Evolutionary conservation across 2,113 vertebrate species (phyloP).

Genomic region (Pteropus alecto): DNA sequence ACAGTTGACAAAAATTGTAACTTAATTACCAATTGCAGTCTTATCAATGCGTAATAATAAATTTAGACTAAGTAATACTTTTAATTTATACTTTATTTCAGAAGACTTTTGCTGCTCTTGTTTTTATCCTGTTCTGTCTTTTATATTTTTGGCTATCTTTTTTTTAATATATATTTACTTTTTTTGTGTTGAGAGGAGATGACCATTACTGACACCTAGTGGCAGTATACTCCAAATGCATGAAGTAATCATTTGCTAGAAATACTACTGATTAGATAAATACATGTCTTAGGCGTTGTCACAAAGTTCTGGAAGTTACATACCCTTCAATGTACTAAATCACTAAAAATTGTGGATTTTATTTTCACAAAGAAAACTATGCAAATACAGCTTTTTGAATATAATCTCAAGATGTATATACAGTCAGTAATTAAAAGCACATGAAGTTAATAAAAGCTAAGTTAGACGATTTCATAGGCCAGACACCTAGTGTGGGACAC

Average conservation of each 20-base stretch:
- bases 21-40: not conserved
- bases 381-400: not conserved
- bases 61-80: not conserved
- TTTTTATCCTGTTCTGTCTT: not conserved
- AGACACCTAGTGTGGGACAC: not conserved
- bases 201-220: not conserved
- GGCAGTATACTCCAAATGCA: not conserved
- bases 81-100: not conserved
- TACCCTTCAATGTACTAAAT: not conserved
- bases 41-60: not conserved
- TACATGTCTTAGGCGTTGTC: not conserved
- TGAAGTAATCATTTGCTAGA: not conserved
- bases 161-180: not conserved
- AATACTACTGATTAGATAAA: not conserved
- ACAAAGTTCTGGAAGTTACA: not conserved
- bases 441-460: not conserved
- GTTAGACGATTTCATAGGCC: not conserved
- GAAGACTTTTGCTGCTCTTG: not conserved
- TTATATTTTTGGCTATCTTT: not conserved
- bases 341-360: not conserved
- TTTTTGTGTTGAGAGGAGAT: not conserved
- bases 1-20: not conserved
- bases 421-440: not conserved
- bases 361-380: not conserved
- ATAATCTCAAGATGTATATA: not conserved